A percentile compares a stretch with the other conserved stretches of the same genome.
Evolutionary conservation across 2,888 invertebrate genomes (phyloP).

Genomic region (Oscheius sp.): DNA sequence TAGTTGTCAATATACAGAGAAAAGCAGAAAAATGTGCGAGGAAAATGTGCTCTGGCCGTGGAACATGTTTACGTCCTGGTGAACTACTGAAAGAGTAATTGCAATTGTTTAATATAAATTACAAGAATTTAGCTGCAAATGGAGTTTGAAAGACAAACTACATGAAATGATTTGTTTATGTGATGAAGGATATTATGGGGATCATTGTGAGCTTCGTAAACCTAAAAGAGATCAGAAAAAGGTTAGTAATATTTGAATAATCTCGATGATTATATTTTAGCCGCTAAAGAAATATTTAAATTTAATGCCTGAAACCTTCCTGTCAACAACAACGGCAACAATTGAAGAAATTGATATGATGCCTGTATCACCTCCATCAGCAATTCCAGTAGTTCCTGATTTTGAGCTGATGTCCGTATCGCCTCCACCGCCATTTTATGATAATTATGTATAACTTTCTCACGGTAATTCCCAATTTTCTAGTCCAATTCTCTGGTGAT

Average conservation of each 20-base stretch:
- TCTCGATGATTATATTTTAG: not conserved
- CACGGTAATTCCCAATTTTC: no score
- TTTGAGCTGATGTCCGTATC: no score
- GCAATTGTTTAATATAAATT: not conserved
- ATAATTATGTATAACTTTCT: no score
- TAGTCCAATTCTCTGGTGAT: no score
- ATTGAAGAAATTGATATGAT: no score
- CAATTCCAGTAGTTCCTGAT: no score
- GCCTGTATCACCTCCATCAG: no score
- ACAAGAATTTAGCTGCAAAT: conserved; percentile 4
- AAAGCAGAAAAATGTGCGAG: conserved; percentile 22
- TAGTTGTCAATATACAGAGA: conserved; percentile 7
- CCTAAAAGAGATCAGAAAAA: conserved; percentile 17
- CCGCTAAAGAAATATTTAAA: not conserved
- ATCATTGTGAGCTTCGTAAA: not conserved
- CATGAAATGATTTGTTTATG: conserved; percentile 2
- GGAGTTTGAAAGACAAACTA: conserved; percentile 25
- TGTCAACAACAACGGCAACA: no score
- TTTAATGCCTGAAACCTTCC: no score
- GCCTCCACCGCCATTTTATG: not conserved
- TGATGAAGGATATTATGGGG: conserved; percentile 22
- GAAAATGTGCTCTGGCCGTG: conserved; percentile 1
- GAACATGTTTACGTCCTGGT: conserved; percentile 9
- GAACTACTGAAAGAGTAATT: conserved; percentile 1
- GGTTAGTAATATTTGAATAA: not conserved